Evolutionary conservation across 2,797 vertebrate species (phyloP), one percentile per base, ranked within the genome.

Genomic region (Peromyscus aztecus): DNA sequence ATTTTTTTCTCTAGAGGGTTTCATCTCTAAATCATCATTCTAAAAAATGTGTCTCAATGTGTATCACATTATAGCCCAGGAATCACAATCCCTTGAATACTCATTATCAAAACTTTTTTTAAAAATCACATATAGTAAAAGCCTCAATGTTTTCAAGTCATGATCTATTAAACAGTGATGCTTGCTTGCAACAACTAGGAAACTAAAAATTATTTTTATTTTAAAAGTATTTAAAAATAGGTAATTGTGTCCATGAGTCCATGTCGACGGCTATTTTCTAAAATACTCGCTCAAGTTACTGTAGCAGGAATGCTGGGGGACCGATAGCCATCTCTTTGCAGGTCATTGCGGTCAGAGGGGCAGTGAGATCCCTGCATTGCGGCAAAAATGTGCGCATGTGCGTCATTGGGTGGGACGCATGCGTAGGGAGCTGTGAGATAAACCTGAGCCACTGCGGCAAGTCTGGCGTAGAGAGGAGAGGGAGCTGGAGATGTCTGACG

Each of bases 341-440:
- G 29, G 6, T 5, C 24, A 3, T 5, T 29, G 0, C 4, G 0
- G 43, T 29, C 16, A 1, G 11, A 4, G 0, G 4, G 7, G 43
- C 5, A 0, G 11, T 2, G 13, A 1, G 1, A 9, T 0, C 61
- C 16, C 88, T 24, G 90, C 95, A 95, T 77, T 97, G 97, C 97
- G 94, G 89, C 95, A 97, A 34, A 7, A 0, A 14, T 43, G 21
- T 21, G 73, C 96, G 94, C 93, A 71, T 85, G 97, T 86, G 95
- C 46, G 75, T 6, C 0, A 4, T 6, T 7, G 5, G 3, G 37
- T 59, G 29, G 23, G 6, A 63, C 84, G 89, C 97, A 57, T 27
- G 97, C 88, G 95, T 81, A 2, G 29, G 4, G 9, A 0, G 6
- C 5, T 0, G 21, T 6, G 1, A 1, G 61, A 63, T 40, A 21